Evolutionary conservation across 2,797 vertebrate genomes (phyloP), one percentile per base, ranked within the genome.

Genomic region (Rachycentron canadum): DNA sequence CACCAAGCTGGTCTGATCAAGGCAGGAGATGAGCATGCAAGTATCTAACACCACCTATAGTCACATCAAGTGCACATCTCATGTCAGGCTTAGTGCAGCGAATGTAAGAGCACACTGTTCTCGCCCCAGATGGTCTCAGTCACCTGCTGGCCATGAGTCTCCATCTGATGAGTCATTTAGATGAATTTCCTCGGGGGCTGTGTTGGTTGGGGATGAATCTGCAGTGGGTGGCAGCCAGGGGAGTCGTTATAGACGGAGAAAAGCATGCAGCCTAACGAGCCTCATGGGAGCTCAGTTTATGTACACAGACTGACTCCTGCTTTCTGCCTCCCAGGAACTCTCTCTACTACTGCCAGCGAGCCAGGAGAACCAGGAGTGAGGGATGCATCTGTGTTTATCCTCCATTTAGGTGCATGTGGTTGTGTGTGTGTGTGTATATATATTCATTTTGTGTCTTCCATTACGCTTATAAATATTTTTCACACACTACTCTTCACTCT

Each of bases 181-280:
- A 86, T 70, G 40, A 25, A 45, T 71, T 40, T 78, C 84, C 78
- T 66, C 25, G 8, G 73, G 55, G 78, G 57, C 52, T 72, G 6
- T 23, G 83, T 68, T 62, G 81, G 76, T 78, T 81, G 58, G 74
- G 78, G 77, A 82, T 69, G 49, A 77, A 74, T 64, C 69, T 25
- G 69, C 61, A 19, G 47, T 60, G 73, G 65, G 63, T 17, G 47
- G 80, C 41, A 63, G 66, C 72, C 78, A 79, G 72, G 82, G 87
- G 84, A 90, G 56, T 79, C 5, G 55, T 86, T 73, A 67, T 19
- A 75, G 74, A 73, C 40, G 17, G 79, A 78, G 70, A 60, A 50
- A 58, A 84, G 69, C 43, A 16, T 36, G 74, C 76, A 74, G 62
- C 62, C 41, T 94, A 92, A 94, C 63, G 85, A 92, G 93, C 77